Evolutionary conservation across 2,888 invertebrate species (phyloP).

Genomic region (Drosophila paramelanica): DNA sequence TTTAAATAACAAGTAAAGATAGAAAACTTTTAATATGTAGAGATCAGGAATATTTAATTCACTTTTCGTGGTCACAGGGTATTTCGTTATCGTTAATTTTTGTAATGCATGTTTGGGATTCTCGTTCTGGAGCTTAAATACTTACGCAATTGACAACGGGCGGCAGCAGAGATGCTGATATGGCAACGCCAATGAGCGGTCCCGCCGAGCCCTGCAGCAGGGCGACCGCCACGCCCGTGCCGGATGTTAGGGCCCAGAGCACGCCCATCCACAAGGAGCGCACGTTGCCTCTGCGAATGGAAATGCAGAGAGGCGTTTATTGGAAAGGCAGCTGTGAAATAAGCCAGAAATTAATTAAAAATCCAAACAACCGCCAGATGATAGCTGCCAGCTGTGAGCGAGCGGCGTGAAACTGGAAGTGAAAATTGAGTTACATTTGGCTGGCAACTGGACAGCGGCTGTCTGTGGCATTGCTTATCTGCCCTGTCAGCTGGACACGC

Average conservation of each 20-base stretch:
- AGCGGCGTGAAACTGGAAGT: constrained; percentile 15
- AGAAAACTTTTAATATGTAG: no score
- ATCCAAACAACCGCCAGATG: constrained; percentile 46
- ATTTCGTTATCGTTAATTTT: no score
- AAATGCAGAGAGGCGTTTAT: constrained; percentile 35
- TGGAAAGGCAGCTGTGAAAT: constrained; percentile 46
- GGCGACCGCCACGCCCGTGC: constrained; percentile 93
- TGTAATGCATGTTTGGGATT: not conserved
- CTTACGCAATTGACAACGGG: constrained; percentile 94
- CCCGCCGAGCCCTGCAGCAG: constrained; percentile 93
- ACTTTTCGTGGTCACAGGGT: not conserved
- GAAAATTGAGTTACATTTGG: constrained; percentile 70
- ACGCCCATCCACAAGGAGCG: constrained; percentile 91
- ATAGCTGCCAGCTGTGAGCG: constrained; percentile 57
- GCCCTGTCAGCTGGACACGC: constrained; percentile 49
- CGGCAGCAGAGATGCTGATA: constrained; percentile 93
- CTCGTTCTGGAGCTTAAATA: constrained; percentile 44
- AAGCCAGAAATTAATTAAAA: constrained; percentile 60
- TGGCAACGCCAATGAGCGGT: constrained; percentile 94
- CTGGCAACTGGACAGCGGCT: constrained; percentile 46
- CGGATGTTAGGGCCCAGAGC: constrained; percentile 90
- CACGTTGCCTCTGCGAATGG: constrained; percentile 88
- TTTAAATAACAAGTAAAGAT: no score
- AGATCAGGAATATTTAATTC: not conserved
- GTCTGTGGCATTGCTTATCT: constrained; percentile 56